Percentiles rank a stretch among this genome's conserved stretches.
Evolutionary conservation across 2,797 vertebrate genomes (phyloP).

Genomic region (Squalus acanthias): DNA sequence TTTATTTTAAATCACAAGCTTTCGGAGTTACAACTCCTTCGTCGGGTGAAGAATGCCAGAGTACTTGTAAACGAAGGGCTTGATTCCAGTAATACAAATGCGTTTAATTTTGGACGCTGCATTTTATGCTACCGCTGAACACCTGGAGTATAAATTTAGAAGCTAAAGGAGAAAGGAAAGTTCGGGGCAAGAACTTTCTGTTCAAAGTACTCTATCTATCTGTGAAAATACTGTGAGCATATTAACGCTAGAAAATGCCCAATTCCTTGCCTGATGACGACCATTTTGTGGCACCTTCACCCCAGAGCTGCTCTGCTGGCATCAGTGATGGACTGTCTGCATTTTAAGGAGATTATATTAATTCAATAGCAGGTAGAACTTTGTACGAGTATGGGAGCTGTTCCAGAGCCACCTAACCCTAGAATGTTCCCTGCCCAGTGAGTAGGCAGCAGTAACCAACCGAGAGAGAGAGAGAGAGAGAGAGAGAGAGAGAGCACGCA

Average conservation of each 20-base stretch:
- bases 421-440: neutral
- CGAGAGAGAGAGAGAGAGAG: no score
- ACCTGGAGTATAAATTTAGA: neutral
- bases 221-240: neutral
- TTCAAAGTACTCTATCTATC: neutral
- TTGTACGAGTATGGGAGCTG: neutral
- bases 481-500: no score
- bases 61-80: neutral
- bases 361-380: neutral
- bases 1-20: no score
- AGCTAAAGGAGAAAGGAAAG: neutral
- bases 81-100: neutral
- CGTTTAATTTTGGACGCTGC: neutral
- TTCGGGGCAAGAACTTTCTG: neutral
- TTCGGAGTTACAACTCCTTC: no score
- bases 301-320: neutral
- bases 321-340: neutral
- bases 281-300: neutral
- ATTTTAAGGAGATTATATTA: neutral
- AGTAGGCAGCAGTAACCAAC: neutral
- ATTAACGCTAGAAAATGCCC: neutral
- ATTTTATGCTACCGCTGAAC: neutral
- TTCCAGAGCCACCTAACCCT: neutral
- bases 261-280: neutral
- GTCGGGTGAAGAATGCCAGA: neutral